Base-by-base conservation (phyloP, 2,113 vertebrate genomes). In the Athene noctua region DNA sequence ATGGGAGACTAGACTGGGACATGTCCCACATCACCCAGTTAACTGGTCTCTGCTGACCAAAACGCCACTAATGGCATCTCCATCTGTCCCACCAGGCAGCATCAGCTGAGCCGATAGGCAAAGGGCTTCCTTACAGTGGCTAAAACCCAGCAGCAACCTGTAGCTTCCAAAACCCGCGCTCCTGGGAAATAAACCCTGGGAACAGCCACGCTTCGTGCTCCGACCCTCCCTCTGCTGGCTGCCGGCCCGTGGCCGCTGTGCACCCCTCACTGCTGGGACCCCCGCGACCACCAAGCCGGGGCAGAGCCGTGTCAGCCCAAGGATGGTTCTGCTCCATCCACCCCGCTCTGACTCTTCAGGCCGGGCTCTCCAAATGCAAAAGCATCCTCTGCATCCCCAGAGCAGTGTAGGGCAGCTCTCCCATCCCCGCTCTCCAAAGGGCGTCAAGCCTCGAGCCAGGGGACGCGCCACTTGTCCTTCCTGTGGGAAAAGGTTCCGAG, bases 241-340 rank as follows among this genome's bases (percentile, higher is more conserved):
- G 26, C 57, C 36, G 81, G 40, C 2, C 62, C 13, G 1, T 2
- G 17, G 62, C 27, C 10, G 1, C 42, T 25, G 44, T 1, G 2
- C 21, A 27, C 61, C 83, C 61, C 62, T 85, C 11, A 2, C 25
- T 15, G 61, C 68, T 5, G 1, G 42, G 57, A 88, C 51, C 65
- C 57, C 40, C 13, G 0, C 3, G 0, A 27, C 30, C 13, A 32
- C 58, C 4, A 1, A 10, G 32, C 36, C 3, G 1, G 62, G 15
- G 11, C 44, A 4, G 58, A 49, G 65, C 42, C 8, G 1, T 3
- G 11, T 3, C 16, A 61, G 34, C 63, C 42, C 6, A 0, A 18
- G 20, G 40, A 21, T 5, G 17, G 61, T 7, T 19, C 52, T 19
- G 89, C 51, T 77, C 63, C 49, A 51, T 38, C 21, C 0, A 3